Evolutionary conservation across 2,797 vertebrate species (phyloP).

Genomic region (Ambastaia sidthimunki): DNA sequence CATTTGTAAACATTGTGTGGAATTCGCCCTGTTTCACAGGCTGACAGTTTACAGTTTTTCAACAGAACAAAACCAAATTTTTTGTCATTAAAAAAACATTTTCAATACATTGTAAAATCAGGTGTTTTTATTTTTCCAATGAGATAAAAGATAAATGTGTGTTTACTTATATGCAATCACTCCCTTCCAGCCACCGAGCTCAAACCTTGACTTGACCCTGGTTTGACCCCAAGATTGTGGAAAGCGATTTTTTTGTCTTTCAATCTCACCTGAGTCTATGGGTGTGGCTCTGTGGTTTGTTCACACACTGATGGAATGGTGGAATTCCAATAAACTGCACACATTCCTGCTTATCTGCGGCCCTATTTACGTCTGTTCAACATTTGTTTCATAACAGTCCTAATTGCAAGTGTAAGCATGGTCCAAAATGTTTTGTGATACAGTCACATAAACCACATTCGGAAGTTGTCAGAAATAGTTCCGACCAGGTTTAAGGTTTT

Average conservation of each 20-base stretch:
- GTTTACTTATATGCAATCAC: not conserved
- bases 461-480: too few relatives aligned
- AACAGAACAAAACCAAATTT: not conserved
- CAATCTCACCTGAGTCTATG: constrained; percentile 46
- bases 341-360: not conserved
- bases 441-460: not conserved
- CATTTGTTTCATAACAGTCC: not conserved
- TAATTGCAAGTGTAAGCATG: not conserved
- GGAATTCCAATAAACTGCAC: constrained; percentile 50
- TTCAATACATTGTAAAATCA: not conserved
- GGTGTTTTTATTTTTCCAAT: not conserved
- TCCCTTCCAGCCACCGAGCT: constrained; percentile 61
- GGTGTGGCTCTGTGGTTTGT: constrained; percentile 78
- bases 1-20: constrained; percentile 64
- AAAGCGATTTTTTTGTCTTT: constrained; percentile 64
- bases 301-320: constrained; percentile 57
- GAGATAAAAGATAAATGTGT: not conserved
- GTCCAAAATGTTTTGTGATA: not conserved
- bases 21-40: constrained; percentile 65
- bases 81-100: not conserved
- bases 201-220: constrained; percentile 78
- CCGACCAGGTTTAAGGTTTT: too few relatives aligned
- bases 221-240: constrained; percentile 81
- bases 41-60: constrained; percentile 18
- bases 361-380: constrained; percentile 1